Conservation (phyloP, 2,113 vertebrate species). For the Neomonachus schauinslandi region DNA sequence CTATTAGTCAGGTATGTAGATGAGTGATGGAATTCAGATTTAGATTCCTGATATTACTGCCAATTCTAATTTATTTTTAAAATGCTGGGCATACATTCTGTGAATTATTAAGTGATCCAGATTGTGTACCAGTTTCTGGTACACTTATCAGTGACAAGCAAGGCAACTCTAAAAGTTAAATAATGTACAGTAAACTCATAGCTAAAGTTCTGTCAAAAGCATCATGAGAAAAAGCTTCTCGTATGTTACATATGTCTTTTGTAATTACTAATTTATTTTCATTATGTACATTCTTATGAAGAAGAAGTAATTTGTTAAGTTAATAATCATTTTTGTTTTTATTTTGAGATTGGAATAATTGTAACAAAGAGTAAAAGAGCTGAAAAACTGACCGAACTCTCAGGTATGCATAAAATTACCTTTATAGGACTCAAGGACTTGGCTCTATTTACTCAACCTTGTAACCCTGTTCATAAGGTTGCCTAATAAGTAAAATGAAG, state of each 20-base stretch:
- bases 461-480: background rate
- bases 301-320: conserved; percentile 44
- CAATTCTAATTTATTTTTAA: conserved; percentile 46
- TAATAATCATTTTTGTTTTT: conserved; percentile 69
- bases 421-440: background rate
- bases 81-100: background rate
- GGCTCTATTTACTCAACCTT: conserved; percentile 2
- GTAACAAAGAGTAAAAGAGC: conserved; percentile 97
- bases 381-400: conserved; percentile 97
- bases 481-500: background rate
- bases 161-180: conserved; percentile 27
- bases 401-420: conserved; percentile 88
- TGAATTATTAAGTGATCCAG: conserved; percentile 31
- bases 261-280: conserved; percentile 54
- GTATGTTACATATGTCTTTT: background rate
- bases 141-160: conserved; percentile 22
- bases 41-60: conserved; percentile 29
- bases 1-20: conserved; percentile 96
- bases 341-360: conserved; percentile 94
- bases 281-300: conserved; percentile 35
- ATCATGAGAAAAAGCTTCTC: background rate
- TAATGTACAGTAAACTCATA: background rate
- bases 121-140: background rate
- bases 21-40: conserved; percentile 44
- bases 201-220: conserved; percentile 35